Evolutionary conservation across 2,797 vertebrate species (phyloP).

Genomic region (Hemitrygon akajei): DNA sequence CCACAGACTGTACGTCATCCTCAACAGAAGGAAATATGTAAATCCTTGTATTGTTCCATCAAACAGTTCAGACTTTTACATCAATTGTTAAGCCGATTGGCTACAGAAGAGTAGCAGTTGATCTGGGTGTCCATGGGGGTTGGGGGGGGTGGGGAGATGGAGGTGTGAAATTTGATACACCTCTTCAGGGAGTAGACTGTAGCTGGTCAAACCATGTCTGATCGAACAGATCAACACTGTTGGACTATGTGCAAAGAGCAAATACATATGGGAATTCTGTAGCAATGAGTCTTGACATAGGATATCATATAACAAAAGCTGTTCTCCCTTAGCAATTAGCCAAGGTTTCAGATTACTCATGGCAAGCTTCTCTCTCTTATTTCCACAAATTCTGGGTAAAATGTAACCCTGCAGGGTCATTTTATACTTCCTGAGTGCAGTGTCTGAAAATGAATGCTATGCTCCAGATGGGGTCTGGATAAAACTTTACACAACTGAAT

Average conservation of each 20-base stretch:
- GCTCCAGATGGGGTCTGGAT: neutral
- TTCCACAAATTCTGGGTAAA: neutral
- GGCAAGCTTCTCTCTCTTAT: neutral
- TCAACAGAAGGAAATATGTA: neutral
- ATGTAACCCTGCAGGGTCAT: neutral
- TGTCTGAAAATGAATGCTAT: neutral
- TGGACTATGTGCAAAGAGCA: neutral
- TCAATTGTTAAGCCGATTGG: neutral
- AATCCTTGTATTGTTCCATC: neutral
- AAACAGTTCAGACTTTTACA: neutral
- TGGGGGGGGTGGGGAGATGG: no score
- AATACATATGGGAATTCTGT: neutral
- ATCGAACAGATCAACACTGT: neutral
- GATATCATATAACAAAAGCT: neutral
- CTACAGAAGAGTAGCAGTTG: neutral
- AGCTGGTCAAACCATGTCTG: neutral
- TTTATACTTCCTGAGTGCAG: neutral
- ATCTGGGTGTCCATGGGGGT: neutral
- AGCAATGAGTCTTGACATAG: neutral
- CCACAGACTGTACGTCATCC: neutral
- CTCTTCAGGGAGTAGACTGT: neutral
- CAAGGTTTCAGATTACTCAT: neutral
- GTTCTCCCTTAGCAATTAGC: neutral
- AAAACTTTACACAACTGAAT: neutral
- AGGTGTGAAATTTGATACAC: neutral